Base-by-base conservation (phyloP, 1,140 invertebrate species). In the Sitobion miscanthi region DNA sequence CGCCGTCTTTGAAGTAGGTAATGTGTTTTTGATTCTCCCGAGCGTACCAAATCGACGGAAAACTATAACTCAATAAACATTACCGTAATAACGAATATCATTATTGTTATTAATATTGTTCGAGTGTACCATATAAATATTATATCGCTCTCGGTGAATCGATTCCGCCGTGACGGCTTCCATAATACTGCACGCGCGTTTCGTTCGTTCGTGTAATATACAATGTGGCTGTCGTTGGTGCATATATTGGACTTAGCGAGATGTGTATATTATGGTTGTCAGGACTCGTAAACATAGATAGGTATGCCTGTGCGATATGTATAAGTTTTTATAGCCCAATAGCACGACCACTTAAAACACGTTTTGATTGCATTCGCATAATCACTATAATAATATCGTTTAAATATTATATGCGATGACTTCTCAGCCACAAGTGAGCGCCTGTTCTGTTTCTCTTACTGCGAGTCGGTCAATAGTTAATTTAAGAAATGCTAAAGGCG, bases 11-110 rank as follows among this genome's bases (percentile, higher is more conserved):
- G 14, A 77, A n/a, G n/a, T 77, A 17, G 62, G 14, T 77, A 77
- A 77, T 77, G 62, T 77, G 30, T 77, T 77, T 77, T n/a, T n/a
- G 62, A 77, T 77, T 77, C 14, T 77, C 62, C 14, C 14, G 14
- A 77, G 62, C 17, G 30, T 77, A 77, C 62, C 30, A n/a, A 77
- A 77, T 77, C 62, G 62, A 77, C 30, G 11, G 62, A 77, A 77
- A 77, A 77, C 62, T 77, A n/a, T 77, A 77, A 77, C 30, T 77
- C 62, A 77, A 77, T 77, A 77, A 35, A 77, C 62, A n/a, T 77
- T 77, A 77, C 14, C 14, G 62, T n/a, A n/a, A 77, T 77, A 77
- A 17, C 11, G 30, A 69, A n/a, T n/a, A n/a, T 77, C 7, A 77
- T 77, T n/a, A n/a, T 69, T n/a, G 17, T 77, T 77, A 69, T 14